Evolutionary conservation across 2,888 invertebrate genomes (phyloP), one percentile per base, ranked within the genome.

Genomic region (Eristalis arbustorum): DNA sequence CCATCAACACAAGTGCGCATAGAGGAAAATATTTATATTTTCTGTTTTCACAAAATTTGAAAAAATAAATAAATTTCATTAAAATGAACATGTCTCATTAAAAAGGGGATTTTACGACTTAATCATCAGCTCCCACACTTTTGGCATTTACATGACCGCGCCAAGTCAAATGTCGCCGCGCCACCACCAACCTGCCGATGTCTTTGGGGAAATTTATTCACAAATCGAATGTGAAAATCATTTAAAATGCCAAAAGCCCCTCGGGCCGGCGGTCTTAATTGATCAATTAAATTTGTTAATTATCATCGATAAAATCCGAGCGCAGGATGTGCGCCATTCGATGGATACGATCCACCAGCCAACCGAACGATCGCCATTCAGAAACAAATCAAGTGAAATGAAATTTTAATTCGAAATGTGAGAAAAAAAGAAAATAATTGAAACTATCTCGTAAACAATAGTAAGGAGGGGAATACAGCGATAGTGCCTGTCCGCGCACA

Each of bases 281-380:
- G 76, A 62, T 37, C 76, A 68, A 76, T 76, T 62, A 76, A 69
- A 62, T 8, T 56, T 57, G 31, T 62, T 69, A 69, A 76, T 76
- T 69, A 63, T 62, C 18, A 23, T 37, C 56, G 23, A 67, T 67
- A 67, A 67, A 61, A 59, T 1, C 8, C 13, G 49, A 18, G 2
- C 18, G 18, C 18, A 49, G 49, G 49, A 49, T 49, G 49, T 49
- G 49, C 49, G 49, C n/a, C 49, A 8, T 49, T 49, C 18, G 49
- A 49, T 49, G 18, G 8, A 49, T 13, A 31, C 22, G 49, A 37
- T 62, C 67, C 62, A 62, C n/a, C n/a, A 76, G 57, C 37, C 61
- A 34, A 28, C n/a, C 25, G 62, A 49, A 42, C 11, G 18, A 18
- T 56, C 37, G 11, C 2, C 8, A 18, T 49, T 49, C 49, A 49